A percentile compares a stretch with the other conserved stretches of the same genome.
Evolutionary conservation across 2,797 vertebrate species (phyloP).

Genomic region (Aeoliscus strigatus): DNA sequence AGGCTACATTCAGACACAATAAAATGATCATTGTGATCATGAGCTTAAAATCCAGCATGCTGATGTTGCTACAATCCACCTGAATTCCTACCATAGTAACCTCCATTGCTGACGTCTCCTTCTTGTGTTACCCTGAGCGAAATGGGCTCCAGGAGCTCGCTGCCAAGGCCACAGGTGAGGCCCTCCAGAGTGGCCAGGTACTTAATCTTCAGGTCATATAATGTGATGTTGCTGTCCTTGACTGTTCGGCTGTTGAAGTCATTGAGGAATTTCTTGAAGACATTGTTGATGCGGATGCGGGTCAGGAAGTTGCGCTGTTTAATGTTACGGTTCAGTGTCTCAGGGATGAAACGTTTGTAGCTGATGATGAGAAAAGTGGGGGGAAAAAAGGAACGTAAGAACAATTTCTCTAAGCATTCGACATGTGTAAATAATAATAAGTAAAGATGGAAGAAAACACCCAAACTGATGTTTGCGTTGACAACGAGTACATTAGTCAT

Average conservation of each 20-base stretch:
- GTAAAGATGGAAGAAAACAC: no score
- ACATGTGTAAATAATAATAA: no score
- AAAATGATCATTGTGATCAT: not conserved
- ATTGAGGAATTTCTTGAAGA: conserved; percentile 95
- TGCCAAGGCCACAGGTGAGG: conserved; percentile 83
- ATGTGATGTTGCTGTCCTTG: conserved; percentile 85
- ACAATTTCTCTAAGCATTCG: no score
- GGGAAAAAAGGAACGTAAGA: not conserved
- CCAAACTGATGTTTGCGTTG: no score
- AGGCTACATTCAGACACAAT: not conserved
- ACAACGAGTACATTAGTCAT: no score
- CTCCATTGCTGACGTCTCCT: conserved; percentile 73
- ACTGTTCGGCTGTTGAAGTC: conserved; percentile 94
- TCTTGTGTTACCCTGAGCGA: conserved; percentile 79
- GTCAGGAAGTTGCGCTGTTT: conserved; percentile 92
- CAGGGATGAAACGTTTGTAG: conserved; percentile 93
- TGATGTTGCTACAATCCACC: not conserved
- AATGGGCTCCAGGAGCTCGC: conserved; percentile 80
- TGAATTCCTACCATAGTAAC: conserved; percentile 45
- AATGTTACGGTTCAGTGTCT: conserved; percentile 86
- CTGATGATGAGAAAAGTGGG: conserved; percentile 66
- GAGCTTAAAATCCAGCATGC: not conserved
- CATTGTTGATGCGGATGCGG: conserved; percentile 91
- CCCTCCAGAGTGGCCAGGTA: conserved; percentile 94
- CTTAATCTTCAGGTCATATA: conserved; percentile 93